These are phyloP conservation scores for Elanoides forficatus DNA, from an alignment of 2,113 vertebrate genomes.

Conservation along the genomic window DNA sequence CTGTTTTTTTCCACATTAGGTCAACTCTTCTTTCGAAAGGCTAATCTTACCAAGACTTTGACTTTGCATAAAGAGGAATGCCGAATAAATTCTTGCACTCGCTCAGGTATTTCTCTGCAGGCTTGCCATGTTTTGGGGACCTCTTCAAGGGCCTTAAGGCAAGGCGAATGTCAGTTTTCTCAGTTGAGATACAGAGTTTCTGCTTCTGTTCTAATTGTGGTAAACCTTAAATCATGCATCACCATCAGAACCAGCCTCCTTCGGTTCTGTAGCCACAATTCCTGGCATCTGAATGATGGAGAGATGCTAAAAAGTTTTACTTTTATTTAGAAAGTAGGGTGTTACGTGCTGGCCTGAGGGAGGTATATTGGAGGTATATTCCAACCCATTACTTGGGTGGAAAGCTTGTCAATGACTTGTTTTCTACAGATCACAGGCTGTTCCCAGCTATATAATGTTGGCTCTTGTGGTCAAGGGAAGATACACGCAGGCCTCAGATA, in stretches of 20 bases:
- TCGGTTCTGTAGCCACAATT: rapidly evolving
- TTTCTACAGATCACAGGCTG: not conserved
- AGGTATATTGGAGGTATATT: not conserved
- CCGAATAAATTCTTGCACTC: not conserved
- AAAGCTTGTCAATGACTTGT: not conserved
- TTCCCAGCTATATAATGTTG: not conserved
- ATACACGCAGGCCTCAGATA: not conserved
- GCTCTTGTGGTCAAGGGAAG: not conserved
- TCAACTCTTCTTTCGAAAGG: not conserved
- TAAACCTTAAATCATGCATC: not conserved
- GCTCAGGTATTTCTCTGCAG: not conserved
- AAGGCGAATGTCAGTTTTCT: not conserved
- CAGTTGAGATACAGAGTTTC: rapidly evolving
- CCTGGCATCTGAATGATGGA: not conserved
- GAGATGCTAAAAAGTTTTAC: not conserved
- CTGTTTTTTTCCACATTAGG: not conserved
- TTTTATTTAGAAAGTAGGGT: not conserved
- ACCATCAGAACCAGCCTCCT: not conserved
- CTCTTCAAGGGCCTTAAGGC: not conserved
- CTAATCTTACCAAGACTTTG: not conserved
- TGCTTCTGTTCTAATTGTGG: not conserved
- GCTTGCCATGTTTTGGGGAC: not conserved
- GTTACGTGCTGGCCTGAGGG: not conserved
- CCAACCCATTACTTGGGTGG: not conserved
- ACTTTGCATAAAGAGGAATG: not conserved